Evolutionary conservation across 2,888 invertebrate genomes (phyloP).

Genomic region (Drosophila paucipuncta): DNA sequence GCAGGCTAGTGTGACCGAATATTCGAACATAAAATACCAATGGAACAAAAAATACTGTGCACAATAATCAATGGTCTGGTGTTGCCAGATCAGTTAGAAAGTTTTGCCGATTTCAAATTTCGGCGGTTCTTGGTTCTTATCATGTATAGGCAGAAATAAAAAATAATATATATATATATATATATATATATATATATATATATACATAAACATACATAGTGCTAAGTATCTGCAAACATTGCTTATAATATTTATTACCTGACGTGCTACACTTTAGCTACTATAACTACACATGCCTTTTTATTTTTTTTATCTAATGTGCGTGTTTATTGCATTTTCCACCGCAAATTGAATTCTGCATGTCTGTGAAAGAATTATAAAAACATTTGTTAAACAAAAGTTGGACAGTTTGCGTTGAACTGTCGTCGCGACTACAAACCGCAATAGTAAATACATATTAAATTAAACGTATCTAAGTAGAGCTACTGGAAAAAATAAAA

Average conservation of each 20-base stretch:
- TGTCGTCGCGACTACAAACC: conserved; percentile 14
- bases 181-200: background rate
- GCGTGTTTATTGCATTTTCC: conserved; percentile 53
- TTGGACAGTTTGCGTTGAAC: conserved; percentile 26
- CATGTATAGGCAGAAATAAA: background rate
- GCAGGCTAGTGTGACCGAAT: conserved; percentile 34
- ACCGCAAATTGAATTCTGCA: conserved; percentile 32
- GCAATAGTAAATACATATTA: background rate
- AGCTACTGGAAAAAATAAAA: background rate
- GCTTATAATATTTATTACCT: background rate
- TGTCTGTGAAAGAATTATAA: conserved; percentile 27
- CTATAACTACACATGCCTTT: background rate
- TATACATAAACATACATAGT: background rate
- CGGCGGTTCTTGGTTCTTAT: background rate
- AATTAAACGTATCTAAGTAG: background rate
- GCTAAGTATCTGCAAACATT: background rate
- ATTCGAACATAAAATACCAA: conserved; percentile 1
- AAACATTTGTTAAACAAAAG: conserved; percentile 13
- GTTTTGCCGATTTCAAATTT: conserved; percentile 9
- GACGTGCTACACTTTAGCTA: background rate
- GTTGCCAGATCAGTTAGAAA: conserved; percentile 6
- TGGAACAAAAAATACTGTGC: background rate
- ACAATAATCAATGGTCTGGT: background rate
- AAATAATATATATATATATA: background rate
- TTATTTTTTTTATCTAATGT: conserved; percentile 35